Evolutionary conservation across 2,888 invertebrate species (phyloP), one percentile per base, ranked within the genome.

Genomic region (Cryptocephalus moraei): DNA sequence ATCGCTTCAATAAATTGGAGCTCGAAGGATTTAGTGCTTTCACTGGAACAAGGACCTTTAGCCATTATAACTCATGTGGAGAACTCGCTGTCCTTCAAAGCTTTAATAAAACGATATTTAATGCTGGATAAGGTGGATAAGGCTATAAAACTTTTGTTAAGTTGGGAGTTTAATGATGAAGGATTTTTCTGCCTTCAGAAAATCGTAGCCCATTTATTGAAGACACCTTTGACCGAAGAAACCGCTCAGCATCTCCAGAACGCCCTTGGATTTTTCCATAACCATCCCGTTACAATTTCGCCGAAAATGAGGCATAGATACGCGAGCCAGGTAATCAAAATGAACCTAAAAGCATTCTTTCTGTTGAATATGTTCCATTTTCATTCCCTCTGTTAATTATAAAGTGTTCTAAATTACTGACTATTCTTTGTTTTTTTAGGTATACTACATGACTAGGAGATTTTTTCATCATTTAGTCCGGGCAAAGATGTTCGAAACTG

Each of bases 391-490:
- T n/a, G 12, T 42, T 36, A 32, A 32, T 42, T 41, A 32, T 46
- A 13, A 12, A 32, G 9, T 8, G 1, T 1, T 9, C 12, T 11
- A 39, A 14, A 33, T 42, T 43, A 22, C 33, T 43, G 38, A 11
- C 11, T 13, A 9, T 9, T 9, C 9, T 33, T 31, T 46, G 42
- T 44, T 46, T 41, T 55, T 60, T 43, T 78, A 86, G 65, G 78
- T 92, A 8, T 81, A 84, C 57, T 86, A 89, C 65, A 74, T 94
- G 36, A 91, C 92, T 0, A 75, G 93, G 56, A 76, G 89, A 57
- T 91, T 90, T 73, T 92, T 91, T 65, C 90, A 92, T 65, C 87
- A 87, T 62, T 69, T 93, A 43, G 74, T 93, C 11, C 81, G 88
- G 51, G 80, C 84, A 55, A 79, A 82, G 45, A 75, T 84, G 59